Conservation (phyloP, 1,140 invertebrate species). For the Cardiocondyla obscurior region DNA sequence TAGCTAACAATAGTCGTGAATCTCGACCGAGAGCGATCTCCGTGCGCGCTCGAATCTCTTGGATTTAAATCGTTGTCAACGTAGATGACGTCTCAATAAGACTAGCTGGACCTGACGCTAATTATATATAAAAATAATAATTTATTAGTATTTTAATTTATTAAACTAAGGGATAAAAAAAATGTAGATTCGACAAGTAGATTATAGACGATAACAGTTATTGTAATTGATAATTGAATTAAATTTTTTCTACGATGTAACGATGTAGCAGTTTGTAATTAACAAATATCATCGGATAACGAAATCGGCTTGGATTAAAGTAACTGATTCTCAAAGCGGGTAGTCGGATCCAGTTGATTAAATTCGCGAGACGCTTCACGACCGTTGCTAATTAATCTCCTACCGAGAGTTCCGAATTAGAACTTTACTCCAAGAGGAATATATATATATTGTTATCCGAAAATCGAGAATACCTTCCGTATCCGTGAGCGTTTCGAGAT, state of each 20-base stretch:
- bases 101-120: not conserved
- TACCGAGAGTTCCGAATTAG: not conserved
- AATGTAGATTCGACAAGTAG: not conserved
- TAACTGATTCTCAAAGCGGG: slow-evolving; percentile 12
- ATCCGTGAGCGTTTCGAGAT: not conserved
- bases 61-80: not conserved
- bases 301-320: slow-evolving; percentile 58
- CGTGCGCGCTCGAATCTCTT: not conserved
- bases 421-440: not conserved
- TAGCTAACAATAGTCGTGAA: slow-evolving; percentile 17
- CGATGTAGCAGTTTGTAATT: not conserved
- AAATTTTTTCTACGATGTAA: not conserved
- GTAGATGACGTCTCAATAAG: not conserved
- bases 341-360: slow-evolving; percentile 27
- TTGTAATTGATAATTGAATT: not conserved
- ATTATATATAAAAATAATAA: not conserved
- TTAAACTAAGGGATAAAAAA: not conserved
- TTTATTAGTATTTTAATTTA: no score
- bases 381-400: slow-evolving; percentile 23
- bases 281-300: slow-evolving; percentile 54
- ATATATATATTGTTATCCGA: not conserved
- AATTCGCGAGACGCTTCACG: not conserved
- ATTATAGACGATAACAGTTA: not conserved
- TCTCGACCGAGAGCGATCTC: slow-evolving; percentile 7
- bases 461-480: not conserved